Percentiles rank a stretch among this genome's conserved stretches.
Evolutionary conservation across 1,140 invertebrate species (phyloP).

Genomic region (Aphelenchoides fujianensis): DNA sequence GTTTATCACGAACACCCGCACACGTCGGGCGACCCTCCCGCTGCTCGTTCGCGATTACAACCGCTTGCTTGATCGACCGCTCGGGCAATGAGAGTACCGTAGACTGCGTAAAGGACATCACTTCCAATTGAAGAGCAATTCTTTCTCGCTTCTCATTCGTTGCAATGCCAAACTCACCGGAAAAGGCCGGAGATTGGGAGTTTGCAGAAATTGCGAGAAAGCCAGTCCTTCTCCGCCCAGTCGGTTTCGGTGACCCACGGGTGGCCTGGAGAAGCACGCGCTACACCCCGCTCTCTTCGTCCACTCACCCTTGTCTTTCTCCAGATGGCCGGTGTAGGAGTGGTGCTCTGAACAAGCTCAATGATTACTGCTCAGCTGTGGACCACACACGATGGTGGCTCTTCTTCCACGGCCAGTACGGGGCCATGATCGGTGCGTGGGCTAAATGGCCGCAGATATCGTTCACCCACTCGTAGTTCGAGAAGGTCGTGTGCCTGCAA

Average conservation of each 20-base stretch:
- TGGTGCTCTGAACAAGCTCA: too few species aligned
- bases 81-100: background rate
- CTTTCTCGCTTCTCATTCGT: too few species aligned
- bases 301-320: slow-evolving; percentile 58
- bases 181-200: slow-evolving; percentile 50
- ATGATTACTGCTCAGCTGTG: too few species aligned
- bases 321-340: slow-evolving; percentile 51
- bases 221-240: slow-evolving; percentile 12
- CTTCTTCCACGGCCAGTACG: slow-evolving; percentile 50
- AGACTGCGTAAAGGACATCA: background rate
- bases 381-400: slow-evolving; percentile 53
- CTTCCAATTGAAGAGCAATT: background rate
- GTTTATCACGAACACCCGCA: background rate
- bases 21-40: background rate
- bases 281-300: too few species aligned
- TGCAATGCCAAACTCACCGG: slow-evolving; percentile 26
- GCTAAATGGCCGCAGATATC: slow-evolving; percentile 55
- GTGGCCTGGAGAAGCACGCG: too few species aligned
- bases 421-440: slow-evolving; percentile 51
- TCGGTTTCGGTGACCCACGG: slow-evolving; percentile 57
- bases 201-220: slow-evolving; percentile 46
- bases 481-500: slow-evolving; percentile 65
- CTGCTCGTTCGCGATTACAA: background rate
- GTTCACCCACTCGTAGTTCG: slow-evolving; percentile 57
- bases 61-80: background rate